Evolutionary conservation across 2,113 vertebrate species (phyloP), one percentile per base, ranked within the genome.

Genomic region (Pyrgilauda ruficollis): DNA sequence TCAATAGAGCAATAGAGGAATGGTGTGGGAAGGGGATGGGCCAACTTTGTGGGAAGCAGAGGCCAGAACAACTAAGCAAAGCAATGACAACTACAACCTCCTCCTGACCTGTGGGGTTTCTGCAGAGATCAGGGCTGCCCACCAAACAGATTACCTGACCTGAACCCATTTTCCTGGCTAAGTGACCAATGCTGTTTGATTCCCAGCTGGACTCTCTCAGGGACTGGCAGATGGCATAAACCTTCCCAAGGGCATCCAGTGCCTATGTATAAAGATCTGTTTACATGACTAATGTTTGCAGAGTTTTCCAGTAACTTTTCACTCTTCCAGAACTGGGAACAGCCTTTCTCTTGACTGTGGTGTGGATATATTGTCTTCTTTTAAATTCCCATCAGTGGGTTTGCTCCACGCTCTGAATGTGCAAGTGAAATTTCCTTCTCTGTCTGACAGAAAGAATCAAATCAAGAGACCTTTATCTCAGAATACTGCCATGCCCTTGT

Each of bases 201-300:
- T 94, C 70, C 74, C 78, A 79, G 67, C 53, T 59, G 43, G 73
- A 74, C 22, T 22, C 55, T 62, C 73, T 53, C 77, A n/a, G 78
- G 82, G 20, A 63, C 47, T 10, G 35, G 72, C 46, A 66, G 88
- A 47, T 9, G 37, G 76, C 53, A 52, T 8, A 73, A 78, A 64
- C 59, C 47, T 43, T 27, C 5, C 83, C 84, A 63, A 78, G 49
- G 82, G 16, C 84, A 89, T 22, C 55, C 26, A 3, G 43, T 19
- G 2, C 1, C 24, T 83, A 22, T n/a, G 62, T 81, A 80, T 93
- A 94, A 52, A 31, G 80, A 87, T 83, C 82, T 94, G 85, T 94
- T 96, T 96, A 90, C 76, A 39, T 18, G 47, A 81, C 47, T 86
- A 85, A 72, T 82, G 82, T 95, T 97, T 97, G 67, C 80, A 81